Conservation (phyloP, 2,888 invertebrate species). For the Anoncus sp. region DNA sequence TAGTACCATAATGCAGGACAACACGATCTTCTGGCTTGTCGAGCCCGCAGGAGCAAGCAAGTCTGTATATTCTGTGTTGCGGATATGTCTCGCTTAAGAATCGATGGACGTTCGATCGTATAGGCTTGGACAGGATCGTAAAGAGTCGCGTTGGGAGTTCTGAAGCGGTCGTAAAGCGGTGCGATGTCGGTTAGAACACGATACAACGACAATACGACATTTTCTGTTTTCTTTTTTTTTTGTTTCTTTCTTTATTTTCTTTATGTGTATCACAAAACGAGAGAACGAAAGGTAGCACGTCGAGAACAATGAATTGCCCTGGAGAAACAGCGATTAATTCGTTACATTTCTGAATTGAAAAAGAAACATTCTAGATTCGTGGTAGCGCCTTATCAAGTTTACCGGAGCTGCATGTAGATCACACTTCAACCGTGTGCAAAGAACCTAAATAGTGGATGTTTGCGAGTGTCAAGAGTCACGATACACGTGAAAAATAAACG, state of each 20-base stretch:
- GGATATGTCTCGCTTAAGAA: conserved; percentile 50
- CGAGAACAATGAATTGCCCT: conserved; percentile 33
- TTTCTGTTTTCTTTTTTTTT: conserved; percentile 4
- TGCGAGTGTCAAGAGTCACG: neutral
- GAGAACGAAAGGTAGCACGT: conserved; percentile 3
- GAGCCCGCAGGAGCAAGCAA: conserved; percentile 8
- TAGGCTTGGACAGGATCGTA: conserved; percentile 47
- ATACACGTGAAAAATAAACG: neutral
- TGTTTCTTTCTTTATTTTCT: neutral
- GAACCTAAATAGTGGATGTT: conserved; percentile 6
- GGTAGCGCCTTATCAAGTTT: conserved; percentile 3
- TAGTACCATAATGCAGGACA: conserved; percentile 14
- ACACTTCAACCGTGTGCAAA: neutral
- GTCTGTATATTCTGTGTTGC: conserved; percentile 17
- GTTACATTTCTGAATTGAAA: conserved; percentile 9
- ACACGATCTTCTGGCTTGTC: conserved; percentile 15
- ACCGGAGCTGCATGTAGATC: neutral
- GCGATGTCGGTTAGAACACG: conserved; percentile 25
- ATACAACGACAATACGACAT: conserved; percentile 37
- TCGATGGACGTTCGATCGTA: conserved; percentile 47
- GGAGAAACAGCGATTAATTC: conserved; percentile 29
- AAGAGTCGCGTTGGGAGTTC: conserved; percentile 41
- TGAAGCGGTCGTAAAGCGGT: conserved; percentile 52
- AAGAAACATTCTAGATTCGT: neutral
- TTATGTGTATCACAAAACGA: neutral